These are phyloP conservation scores for Archips xylosteana DNA, from an alignment of 2,888 invertebrate genomes.

Conservation along the genomic window DNA sequence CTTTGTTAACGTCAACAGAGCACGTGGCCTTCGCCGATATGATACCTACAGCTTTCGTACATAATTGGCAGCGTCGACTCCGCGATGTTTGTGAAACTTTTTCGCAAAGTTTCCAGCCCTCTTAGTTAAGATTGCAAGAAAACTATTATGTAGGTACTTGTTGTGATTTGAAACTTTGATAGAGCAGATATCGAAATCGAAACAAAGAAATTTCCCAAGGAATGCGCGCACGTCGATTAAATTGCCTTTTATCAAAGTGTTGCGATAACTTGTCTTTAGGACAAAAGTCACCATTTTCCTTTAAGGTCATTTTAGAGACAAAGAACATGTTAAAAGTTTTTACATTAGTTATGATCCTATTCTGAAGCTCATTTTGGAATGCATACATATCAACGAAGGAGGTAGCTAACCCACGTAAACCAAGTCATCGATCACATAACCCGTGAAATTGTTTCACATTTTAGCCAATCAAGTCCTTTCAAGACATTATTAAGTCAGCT, in stretches of 20 bases:
- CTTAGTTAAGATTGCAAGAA: slow-evolving; percentile 16
- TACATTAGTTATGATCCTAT: not conserved
- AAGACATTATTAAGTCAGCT: slow-evolving; percentile 21
- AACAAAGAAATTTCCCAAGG: slow-evolving; percentile 30
- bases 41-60: slow-evolving; percentile 74
- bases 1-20: slow-evolving; percentile 85
- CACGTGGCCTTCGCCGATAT: slow-evolving; percentile 82
- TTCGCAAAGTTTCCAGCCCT: slow-evolving; percentile 28
- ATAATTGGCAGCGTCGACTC: slow-evolving; percentile 45
- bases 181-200: slow-evolving; percentile 6
- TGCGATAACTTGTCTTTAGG: not conserved
- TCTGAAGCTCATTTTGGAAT: not conserved
- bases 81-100: slow-evolving; percentile 38
- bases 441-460: not conserved
- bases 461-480: not conserved
- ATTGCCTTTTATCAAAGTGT: slow-evolving; percentile 30
- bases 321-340: not conserved
- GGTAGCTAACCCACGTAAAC: not conserved
- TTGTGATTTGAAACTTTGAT: slow-evolving; percentile 20
- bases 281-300: not conserved
- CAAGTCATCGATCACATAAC: not conserved
- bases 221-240: slow-evolving; percentile 26
- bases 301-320: not conserved
- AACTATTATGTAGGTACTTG: slow-evolving; percentile 14
- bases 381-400: not conserved